These are phyloP conservation scores for Cherax quadricarinatus DNA, from an alignment of 1,140 invertebrate species.

Conservation along the genomic window DNA sequence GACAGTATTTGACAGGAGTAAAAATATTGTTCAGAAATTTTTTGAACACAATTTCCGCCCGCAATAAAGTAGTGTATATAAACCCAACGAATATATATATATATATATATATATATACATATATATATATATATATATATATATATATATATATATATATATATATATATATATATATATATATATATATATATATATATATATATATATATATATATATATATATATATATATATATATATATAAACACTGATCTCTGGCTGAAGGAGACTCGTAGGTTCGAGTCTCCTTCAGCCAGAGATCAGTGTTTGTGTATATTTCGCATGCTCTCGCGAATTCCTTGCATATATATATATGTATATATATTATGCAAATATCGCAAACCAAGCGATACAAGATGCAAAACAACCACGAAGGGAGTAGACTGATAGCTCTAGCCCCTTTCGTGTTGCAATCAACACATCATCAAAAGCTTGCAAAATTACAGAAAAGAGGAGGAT, in stretches of 20 bases:
- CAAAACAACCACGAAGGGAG: no score
- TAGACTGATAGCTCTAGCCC: no score
- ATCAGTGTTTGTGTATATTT: no score
- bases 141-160: not conserved
- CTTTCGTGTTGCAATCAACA: no score
- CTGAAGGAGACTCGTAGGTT: not conserved
- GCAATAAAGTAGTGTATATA: not conserved
- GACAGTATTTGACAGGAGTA: not conserved
- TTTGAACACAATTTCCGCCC: not conserved
- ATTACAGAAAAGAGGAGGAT: no score
- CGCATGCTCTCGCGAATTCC: no score
- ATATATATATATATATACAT: not conserved
- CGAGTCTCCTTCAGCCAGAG: no score
- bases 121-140: not conserved
- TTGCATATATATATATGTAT: not conserved
- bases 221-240: not conserved
- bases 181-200: constrained; percentile 2
- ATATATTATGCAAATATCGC: not conserved
- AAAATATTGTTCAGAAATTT: not conserved
- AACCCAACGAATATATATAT: no score
- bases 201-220: not conserved
- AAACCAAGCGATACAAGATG: no score
- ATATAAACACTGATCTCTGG: not conserved
- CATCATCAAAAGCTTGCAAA: no score
- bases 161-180: not conserved